Conservation (phyloP, 2,888 invertebrate genomes). For the Ophraella communa region DNA sequence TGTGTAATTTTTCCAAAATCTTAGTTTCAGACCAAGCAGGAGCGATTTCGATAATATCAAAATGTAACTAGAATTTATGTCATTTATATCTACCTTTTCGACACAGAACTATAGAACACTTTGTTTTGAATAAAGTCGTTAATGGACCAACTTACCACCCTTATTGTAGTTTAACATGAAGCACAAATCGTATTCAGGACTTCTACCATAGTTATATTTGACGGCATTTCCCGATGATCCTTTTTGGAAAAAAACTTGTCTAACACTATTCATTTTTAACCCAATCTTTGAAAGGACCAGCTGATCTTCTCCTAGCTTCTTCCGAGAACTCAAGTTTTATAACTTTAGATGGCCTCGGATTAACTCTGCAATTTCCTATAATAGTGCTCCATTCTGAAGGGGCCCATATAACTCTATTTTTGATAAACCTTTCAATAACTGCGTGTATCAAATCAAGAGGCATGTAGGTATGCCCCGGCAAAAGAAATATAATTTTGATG, state of each 20-base stretch:
- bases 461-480: slow-evolving; percentile 21
- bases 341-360: slow-evolving; percentile 18
- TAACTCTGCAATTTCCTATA: slow-evolving; percentile 12
- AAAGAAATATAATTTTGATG: slow-evolving; percentile 18
- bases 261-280: slow-evolving; percentile 8
- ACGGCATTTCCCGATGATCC: neutral
- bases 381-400: slow-evolving; percentile 21
- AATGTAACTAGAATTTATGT: no score
- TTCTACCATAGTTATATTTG: no score
- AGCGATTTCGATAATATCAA: no score
- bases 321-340: slow-evolving; percentile 3
- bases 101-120: no score
- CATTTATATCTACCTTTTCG: no score
- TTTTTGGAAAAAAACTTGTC: slow-evolving; percentile 8
- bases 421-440: slow-evolving; percentile 13
- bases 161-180: no score
- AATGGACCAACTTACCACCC: neutral
- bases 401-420: slow-evolving; percentile 18
- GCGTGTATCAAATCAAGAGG: slow-evolving; percentile 20
- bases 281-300: slow-evolving; percentile 6
- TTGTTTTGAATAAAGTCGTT: neutral
- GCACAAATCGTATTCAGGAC: no score
- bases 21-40: no score
- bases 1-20: no score
- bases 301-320: neutral